Evolutionary conservation across 2,888 invertebrate genomes (phyloP).

Genomic region (Apamea monoglypha): DNA sequence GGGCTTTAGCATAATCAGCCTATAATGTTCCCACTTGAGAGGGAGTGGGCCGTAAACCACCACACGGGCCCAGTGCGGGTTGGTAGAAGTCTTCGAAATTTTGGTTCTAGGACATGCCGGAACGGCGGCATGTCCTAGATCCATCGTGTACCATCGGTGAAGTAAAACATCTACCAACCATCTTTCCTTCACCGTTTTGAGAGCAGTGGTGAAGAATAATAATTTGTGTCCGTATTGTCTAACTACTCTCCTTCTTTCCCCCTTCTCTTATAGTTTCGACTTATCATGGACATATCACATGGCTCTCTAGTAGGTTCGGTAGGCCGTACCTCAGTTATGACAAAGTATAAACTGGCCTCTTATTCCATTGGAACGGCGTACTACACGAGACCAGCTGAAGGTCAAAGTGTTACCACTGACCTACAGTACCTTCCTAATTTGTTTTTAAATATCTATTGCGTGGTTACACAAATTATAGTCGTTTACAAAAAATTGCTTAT

Average conservation of each 20-base stretch:
- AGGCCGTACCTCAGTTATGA: background rate
- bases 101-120: too few species aligned
- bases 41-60: too few species aligned
- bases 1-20: too few species aligned
- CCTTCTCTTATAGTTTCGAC: background rate
- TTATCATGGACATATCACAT: background rate
- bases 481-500: background rate
- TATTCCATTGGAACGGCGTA: background rate
- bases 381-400: background rate
- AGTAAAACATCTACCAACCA: too few species aligned
- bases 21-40: too few species aligned
- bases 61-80: too few species aligned
- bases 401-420: background rate
- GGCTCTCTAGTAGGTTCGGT: background rate
- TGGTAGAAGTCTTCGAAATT: too few species aligned
- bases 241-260: background rate
- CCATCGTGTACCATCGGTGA: too few species aligned
- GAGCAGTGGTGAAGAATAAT: background rate
- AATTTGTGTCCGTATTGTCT: background rate
- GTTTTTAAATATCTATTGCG: background rate
- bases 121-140: too few species aligned
- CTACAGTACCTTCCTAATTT: background rate
- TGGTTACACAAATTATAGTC: background rate
- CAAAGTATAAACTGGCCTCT: too few species aligned
- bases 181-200: too few species aligned